Percentiles rank a stretch among this genome's conserved stretches.
Evolutionary conservation across 2,888 invertebrate genomes (phyloP).

Genomic region (Lydus trimaculatus): DNA sequence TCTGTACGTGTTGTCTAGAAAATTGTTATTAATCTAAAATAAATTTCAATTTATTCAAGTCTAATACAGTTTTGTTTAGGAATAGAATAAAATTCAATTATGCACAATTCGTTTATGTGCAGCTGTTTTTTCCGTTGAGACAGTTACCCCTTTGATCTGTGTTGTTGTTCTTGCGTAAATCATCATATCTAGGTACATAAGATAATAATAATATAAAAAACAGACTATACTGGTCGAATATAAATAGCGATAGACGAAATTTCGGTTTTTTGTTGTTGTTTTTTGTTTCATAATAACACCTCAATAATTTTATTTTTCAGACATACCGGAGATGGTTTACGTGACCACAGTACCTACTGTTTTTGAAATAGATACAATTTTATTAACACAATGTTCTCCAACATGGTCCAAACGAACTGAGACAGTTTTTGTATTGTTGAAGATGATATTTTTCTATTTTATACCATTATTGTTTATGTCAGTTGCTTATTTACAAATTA

Average conservation of each 20-base stretch:
- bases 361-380: conserved; percentile 61
- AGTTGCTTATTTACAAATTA: conserved; percentile 84
- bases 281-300: background rate
- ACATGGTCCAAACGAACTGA: conserved; percentile 76
- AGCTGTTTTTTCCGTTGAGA: too few relatives aligned
- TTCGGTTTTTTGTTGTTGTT: background rate
- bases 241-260: too few relatives aligned
- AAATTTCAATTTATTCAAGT: too few relatives aligned
- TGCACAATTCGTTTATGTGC: too few relatives aligned
- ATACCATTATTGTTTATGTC: conserved; percentile 84
- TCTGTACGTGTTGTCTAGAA: too few relatives aligned
- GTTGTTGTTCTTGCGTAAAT: background rate
- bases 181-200: background rate
- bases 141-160: too few relatives aligned
- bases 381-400: conserved; percentile 69
- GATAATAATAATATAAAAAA: too few relatives aligned
- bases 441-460: conserved; percentile 78
- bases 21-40: too few relatives aligned
- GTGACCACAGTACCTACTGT: conserved; percentile 67
- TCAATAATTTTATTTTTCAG: conserved; percentile 60
- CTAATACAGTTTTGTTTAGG: too few relatives aligned
- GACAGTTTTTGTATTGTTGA: conserved; percentile 73
- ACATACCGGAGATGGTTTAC: conserved; percentile 79
- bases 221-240: background rate
- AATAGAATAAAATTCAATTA: too few relatives aligned